Conservation (phyloP, 2,797 vertebrate genomes). For the Gorsachius magnificus region DNA sequence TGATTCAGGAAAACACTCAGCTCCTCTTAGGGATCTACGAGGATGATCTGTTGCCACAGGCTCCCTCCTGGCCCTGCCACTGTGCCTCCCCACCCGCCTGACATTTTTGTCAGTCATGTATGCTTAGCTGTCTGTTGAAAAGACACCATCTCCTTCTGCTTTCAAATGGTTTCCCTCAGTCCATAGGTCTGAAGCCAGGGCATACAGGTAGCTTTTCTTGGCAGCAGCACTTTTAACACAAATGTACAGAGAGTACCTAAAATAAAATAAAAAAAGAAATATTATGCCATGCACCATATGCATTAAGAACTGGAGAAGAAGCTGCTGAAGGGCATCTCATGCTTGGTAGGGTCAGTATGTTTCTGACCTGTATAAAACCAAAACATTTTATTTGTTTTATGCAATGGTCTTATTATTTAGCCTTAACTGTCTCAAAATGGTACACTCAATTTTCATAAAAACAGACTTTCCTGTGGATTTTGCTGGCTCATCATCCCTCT, state of each 20-base stretch:
- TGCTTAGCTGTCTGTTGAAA: neutral
- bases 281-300: neutral
- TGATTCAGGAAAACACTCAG: neutral
- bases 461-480: neutral
- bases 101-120: neutral
- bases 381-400: neutral
- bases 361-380: neutral
- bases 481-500: neutral
- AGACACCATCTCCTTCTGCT: neutral
- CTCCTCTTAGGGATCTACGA: neutral
- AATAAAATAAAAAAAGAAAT: neutral
- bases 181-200: neutral
- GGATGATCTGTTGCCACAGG: neutral
- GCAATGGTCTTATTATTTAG: neutral
- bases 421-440: neutral
- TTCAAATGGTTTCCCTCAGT: neutral
- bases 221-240: neutral
- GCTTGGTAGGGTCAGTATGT: neutral
- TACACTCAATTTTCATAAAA: neutral
- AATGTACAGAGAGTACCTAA: neutral
- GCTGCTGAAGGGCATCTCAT: neutral
- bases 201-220: neutral
- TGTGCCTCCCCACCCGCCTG: neutral
- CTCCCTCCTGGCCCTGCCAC: neutral
- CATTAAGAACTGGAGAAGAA: neutral